Percentiles rank a stretch among this genome's conserved stretches.
These are phyloP conservation scores for Polydesmus complanatus DNA, from an alignment of 2,888 invertebrate genomes.

Conservation along the genomic window DNA sequence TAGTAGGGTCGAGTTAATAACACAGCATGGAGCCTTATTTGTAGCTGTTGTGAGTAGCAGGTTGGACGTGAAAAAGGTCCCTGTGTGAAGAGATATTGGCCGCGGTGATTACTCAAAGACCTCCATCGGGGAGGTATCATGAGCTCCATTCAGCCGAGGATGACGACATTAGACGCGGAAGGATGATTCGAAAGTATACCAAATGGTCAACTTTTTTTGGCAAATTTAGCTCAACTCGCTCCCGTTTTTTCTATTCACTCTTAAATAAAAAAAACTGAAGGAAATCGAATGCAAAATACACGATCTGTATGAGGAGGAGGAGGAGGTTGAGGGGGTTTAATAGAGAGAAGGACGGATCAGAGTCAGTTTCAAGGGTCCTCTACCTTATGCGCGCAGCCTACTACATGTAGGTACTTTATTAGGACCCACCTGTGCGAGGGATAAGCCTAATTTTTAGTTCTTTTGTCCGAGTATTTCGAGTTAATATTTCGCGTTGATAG, in stretches of 20 bases:
- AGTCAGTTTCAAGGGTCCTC: background rate
- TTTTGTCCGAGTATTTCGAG: no score
- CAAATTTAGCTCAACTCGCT: background rate
- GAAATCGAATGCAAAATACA: no score
- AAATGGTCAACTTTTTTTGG: background rate
- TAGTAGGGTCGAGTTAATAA: background rate
- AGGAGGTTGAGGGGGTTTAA: background rate
- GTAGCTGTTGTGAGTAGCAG: background rate
- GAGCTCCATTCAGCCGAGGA: background rate
- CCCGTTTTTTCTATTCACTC: background rate
- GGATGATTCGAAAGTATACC: background rate
- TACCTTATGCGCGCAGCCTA: background rate
- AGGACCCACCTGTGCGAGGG: background rate
- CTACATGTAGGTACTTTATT: background rate
- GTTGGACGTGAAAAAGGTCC: background rate
- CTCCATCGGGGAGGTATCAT: background rate
- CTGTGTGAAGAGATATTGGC: no score
- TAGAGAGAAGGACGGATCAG: background rate
- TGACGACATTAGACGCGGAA: background rate
- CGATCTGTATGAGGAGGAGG: no score
- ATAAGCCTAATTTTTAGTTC: background rate
- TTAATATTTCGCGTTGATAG: no score
- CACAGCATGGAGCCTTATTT: background rate
- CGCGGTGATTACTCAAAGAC: background rate
- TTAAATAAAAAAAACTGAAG: background rate